Percentiles rank a stretch among this genome's conserved stretches.
phyloP scores from a whole-genome alignment of 2,113 vertebrate genomes.

The Barbus barbus region DNA sequence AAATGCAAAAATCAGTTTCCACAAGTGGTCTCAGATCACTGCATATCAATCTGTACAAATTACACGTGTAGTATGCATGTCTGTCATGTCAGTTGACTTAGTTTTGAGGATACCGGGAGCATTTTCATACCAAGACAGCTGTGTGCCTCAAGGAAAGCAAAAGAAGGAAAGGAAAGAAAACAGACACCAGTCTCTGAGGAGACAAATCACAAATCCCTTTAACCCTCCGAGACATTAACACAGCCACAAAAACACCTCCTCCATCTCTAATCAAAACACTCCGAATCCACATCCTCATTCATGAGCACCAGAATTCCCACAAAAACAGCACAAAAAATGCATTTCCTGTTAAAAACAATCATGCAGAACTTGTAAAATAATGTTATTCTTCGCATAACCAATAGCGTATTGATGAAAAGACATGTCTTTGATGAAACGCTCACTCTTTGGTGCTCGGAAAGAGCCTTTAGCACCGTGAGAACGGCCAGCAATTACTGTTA shows the following conservation, averaged over 20 bases:
- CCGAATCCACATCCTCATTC: no score
- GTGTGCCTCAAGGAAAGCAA: neutral
- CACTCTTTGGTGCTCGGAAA: neutral
- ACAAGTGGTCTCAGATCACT: neutral
- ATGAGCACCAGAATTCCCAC: neutral
- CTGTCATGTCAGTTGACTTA: neutral
- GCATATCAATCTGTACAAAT: neutral
- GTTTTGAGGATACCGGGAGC: neutral
- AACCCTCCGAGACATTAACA: constrained; percentile 5
- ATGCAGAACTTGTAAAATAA: neutral
- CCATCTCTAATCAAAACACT: neutral
- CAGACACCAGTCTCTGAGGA: neutral
- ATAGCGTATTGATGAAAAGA: neutral
- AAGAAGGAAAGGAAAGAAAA: neutral
- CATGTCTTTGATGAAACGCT: no score
- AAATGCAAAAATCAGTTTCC: neutral
- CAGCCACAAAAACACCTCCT: neutral
- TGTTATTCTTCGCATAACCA: neutral
- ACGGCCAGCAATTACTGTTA: neutral
- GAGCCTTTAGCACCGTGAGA: neutral
- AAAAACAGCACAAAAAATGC: neutral
- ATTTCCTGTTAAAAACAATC: neutral
- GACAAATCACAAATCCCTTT: neutral
- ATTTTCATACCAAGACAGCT: neutral
- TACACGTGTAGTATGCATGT: neutral